Conservation (phyloP, 2,113 vertebrate genomes). For the Zeus faber region DNA sequence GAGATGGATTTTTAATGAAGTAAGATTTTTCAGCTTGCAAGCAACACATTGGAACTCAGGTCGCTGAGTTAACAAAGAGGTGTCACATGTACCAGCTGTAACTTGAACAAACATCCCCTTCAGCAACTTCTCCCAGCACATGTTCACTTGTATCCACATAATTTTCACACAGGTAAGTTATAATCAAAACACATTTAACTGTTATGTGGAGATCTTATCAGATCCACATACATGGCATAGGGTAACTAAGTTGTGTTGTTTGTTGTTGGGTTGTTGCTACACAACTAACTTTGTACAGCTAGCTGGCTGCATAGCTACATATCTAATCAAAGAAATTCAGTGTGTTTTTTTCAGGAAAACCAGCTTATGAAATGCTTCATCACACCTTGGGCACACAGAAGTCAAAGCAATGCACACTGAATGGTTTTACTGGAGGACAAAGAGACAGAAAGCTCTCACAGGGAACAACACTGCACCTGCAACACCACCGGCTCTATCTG, state of each 20-base stretch:
- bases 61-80: conserved; percentile 23
- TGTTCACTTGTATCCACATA: conserved; percentile 24
- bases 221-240: no score
- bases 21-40: conserved; percentile 22
- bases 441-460: conserved; percentile 3
- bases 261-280: conserved; percentile 9
- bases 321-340: conserved; percentile 8
- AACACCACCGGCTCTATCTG: no score
- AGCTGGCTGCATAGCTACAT: conserved; percentile 6
- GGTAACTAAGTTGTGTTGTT: not conserved
- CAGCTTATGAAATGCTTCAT: conserved; percentile 19
- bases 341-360: conserved; percentile 16
- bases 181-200: conserved; percentile 6
- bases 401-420: conserved; percentile 1
- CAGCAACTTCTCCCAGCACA: conserved; percentile 14
- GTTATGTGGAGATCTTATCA: no score
- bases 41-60: conserved; percentile 2
- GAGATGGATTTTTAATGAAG: conserved; percentile 3
- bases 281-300: no score
- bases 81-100: conserved; percentile 22
- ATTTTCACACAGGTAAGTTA: conserved; percentile 26
- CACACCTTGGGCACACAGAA: conserved; percentile 12
- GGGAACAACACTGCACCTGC: no score
- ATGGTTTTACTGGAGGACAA: not conserved
- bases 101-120: conserved; percentile 20